A percentile compares a stretch with the other conserved stretches of the same genome.
Evolutionary conservation across 1,140 invertebrate species (phyloP).

Genomic region (Aphis gossypii): DNA sequence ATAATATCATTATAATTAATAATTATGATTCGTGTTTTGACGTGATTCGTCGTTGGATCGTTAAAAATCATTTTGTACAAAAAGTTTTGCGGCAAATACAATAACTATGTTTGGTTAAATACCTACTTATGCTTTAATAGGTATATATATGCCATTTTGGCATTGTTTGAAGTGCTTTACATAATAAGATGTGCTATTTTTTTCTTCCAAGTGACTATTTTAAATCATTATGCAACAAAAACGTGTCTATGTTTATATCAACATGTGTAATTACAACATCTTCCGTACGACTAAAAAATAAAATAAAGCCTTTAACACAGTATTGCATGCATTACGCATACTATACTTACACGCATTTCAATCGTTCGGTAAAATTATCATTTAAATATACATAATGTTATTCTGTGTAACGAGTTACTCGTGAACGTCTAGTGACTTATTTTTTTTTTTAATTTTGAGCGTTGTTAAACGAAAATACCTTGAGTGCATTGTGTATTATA

Average conservation of each 20-base stretch:
- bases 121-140: background rate
- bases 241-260: conserved; percentile 23
- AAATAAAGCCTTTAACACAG: background rate
- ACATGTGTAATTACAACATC: conserved; percentile 11
- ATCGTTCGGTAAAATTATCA: background rate
- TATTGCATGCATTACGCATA: background rate
- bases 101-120: background rate
- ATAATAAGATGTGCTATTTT: background rate
- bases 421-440: background rate
- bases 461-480: background rate
- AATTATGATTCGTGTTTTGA: background rate
- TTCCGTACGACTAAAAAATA: conserved; percentile 1
- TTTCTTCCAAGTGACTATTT: conserved; percentile 3
- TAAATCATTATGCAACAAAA: conserved; percentile 30
- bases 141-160: background rate
- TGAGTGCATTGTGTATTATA: background rate
- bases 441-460: background rate
- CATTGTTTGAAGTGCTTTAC: background rate
- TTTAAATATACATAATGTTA: background rate
- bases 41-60: background rate
- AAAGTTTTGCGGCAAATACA: background rate
- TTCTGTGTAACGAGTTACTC: background rate
- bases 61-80: background rate
- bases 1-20: conserved; percentile 2
- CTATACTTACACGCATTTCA: background rate